phyloP scores from a whole-genome alignment of 1,140 invertebrate genomes.

The Meloidogyne exigua region DNA sequence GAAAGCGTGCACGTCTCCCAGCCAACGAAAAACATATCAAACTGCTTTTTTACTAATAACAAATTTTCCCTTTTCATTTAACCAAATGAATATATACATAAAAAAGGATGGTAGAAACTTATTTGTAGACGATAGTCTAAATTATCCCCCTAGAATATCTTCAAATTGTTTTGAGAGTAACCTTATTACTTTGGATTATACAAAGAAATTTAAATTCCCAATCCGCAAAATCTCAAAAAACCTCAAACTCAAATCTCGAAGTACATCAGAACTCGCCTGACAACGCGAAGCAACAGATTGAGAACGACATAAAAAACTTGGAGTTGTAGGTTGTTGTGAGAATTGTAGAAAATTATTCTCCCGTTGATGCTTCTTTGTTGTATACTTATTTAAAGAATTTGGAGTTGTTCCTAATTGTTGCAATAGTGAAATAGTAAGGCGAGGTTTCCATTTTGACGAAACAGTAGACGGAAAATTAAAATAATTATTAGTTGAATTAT shows the following conservation, averaged over 20 bases:
- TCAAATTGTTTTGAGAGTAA: too few relatives aligned
- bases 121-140: too few relatives aligned
- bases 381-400: background rate
- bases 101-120: too few relatives aligned
- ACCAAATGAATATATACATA: too few relatives aligned
- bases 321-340: background rate
- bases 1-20: background rate
- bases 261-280: slow-evolving; percentile 9
- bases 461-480: background rate
- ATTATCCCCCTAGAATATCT: too few relatives aligned
- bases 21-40: background rate
- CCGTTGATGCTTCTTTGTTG: background rate
- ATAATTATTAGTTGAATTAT: background rate
- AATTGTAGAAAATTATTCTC: background rate
- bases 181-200: too few relatives aligned
- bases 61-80: background rate
- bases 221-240: background rate
- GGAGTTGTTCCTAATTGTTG: slow-evolving; percentile 3
- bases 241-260: slow-evolving; percentile 11
- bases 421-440: slow-evolving; percentile 3
- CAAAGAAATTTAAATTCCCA: too few relatives aligned
- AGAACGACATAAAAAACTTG: background rate
- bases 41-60: background rate
- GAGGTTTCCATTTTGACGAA: slow-evolving; percentile 16
- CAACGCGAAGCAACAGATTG: slow-evolving; percentile 11